Evolutionary conservation across 2,797 vertebrate genomes (phyloP), one percentile per base, ranked within the genome.

Genomic region (Etheostoma perlongum): DNA sequence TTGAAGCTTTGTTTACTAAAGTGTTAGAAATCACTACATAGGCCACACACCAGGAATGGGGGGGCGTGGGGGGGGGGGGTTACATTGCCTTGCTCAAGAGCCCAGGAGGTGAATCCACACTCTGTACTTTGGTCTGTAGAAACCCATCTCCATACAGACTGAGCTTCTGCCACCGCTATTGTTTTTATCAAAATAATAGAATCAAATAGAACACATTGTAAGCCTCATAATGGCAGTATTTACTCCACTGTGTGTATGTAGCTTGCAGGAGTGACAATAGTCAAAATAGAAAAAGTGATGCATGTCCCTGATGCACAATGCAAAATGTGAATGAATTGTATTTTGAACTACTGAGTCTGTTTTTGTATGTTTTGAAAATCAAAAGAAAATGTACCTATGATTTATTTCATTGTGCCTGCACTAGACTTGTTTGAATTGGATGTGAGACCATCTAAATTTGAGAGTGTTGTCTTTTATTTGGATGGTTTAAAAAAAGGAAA

Each of bases 1-100:
- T 70, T 70, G 33, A 64, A 67, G 52, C 33, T 61, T 60, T 64
- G 53, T 67, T 82, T 42, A 67, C n/a, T 18, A 46, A 48, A 52
- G 27, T 30, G 30, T 30, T 6, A 5, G 30, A 30, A 30, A 30
- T 30, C 30, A 30, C 30, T 6, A 30, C 30, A 30, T 6, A 30
- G 5, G 5, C 30, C 27, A 27, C 27, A 27, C 27, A 27, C 27
- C 4, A 4, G 27, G 27, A 27, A 27, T 27, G 27, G 27, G 27
- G 27, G 27, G 21, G 21, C 1, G 21, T 23, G 21, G 21, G 21
- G 21, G 21, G 21, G 21, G 21, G 21, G 27, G 27, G 27, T 27
- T 27, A 27, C 27, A 27, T 3, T 27, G 27, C 27, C 27, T 27
- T 27, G 27, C 27, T 27, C 27, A 27, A 27, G 27, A 27, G 27